Evolutionary conservation across 2,888 invertebrate species (phyloP).

Genomic region (Archips crataeganus): DNA sequence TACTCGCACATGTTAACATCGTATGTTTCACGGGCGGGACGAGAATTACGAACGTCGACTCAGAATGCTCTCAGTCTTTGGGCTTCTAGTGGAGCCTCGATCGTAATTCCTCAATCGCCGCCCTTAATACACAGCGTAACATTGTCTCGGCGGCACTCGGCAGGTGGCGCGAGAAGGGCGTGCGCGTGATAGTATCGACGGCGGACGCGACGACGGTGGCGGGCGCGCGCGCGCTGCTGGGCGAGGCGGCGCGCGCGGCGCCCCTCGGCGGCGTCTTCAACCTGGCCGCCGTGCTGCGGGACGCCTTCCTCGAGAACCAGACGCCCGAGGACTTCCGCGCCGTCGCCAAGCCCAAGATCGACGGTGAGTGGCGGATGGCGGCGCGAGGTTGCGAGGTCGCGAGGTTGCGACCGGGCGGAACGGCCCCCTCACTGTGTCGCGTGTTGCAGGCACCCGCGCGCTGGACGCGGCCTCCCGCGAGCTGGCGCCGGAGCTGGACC

Average conservation of each 20-base stretch:
- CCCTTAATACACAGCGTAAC: too few relatives aligned
- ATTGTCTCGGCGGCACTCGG: constrained; percentile 66
- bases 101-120: too few relatives aligned
- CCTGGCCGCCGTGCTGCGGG: constrained; percentile 96
- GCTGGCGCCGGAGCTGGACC: constrained; percentile 92
- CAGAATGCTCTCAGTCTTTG: too few relatives aligned
- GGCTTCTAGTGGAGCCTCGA: too few relatives aligned
- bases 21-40: too few relatives aligned
- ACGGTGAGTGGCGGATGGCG: constrained; percentile 78
- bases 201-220: constrained; percentile 86
- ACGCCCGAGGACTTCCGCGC: constrained; percentile 91
- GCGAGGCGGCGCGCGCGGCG: constrained; percentile 87
- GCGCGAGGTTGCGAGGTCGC: too few relatives aligned
- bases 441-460: constrained; percentile 87
- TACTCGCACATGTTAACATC: too few relatives aligned
- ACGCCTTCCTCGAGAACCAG: constrained; percentile 95
- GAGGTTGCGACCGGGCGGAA: too few relatives aligned
- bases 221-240: constrained; percentile 88
- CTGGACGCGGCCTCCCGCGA: constrained; percentile 93
- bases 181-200: constrained; percentile 87
- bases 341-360: constrained; percentile 94
- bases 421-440: too few relatives aligned
- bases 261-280: constrained; percentile 96
- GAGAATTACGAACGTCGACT: too few relatives aligned
- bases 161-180: constrained; percentile 87